Evolutionary conservation across 2,113 vertebrate genomes (phyloP), one percentile per base, ranked within the genome.

Genomic region (Hemiprocne comata): DNA sequence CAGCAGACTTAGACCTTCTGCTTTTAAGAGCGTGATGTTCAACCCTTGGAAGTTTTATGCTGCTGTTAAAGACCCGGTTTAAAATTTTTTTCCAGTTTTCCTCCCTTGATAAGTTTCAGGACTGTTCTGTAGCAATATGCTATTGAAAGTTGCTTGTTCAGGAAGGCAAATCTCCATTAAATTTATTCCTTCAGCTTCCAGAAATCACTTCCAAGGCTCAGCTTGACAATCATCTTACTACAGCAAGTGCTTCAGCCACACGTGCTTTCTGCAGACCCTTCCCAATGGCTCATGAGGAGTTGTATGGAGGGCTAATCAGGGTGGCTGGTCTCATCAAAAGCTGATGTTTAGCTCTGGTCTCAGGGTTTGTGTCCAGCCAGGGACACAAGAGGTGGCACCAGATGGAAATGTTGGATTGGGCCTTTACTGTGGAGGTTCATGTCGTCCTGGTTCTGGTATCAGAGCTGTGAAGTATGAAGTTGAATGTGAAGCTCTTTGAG

Each of bases 11-110:
- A 89, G 91, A 87, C 67, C 89, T 96, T 93, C 76, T 57, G 75
- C 67, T 97, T 98, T 96, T 95, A 94, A 87, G 87, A 93, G 85
- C 23, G 11, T 93, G 96, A 96, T 83, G 79, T 87, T 95, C 71
- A 91, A 67, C 67, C 64, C 91, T 95, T 87, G 74, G 87, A 94
- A 95, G 78, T 96, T 97, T 97, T 95, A 92, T 6, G 1, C 26
- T 55, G 62, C 77, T 61, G 16, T 92, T 91, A 93, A 81, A 96
- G 97, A 95, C 92, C 73, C 73, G 89, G 93, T 97, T 97, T 83
- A 95, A 96, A 95, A 50, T 84, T 79, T 58, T 95, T 92, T 87
- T 85, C 88, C 88, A 71, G 89, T 42, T 95, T 94, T 89, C 94
- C 91, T 93, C 81, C 75, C 58, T 93, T 66, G 79, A 70, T 54